Evolutionary conservation across 2,113 vertebrate species (phyloP), one percentile per base, ranked within the genome.

Genomic region (Nothoprocta pentlandii): DNA sequence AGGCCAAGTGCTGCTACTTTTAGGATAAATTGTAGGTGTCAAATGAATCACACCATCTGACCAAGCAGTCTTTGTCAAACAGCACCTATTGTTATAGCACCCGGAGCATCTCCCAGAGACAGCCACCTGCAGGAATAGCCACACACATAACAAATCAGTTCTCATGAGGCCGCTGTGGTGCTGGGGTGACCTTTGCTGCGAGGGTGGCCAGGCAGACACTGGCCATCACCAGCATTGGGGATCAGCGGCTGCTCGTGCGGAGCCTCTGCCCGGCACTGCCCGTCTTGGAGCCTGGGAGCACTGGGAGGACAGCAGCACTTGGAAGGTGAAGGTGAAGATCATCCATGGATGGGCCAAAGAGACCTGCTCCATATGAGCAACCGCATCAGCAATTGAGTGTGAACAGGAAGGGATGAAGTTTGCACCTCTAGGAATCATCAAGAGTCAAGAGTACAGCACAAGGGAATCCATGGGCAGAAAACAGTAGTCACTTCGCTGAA

Each of bases 261-360:
- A 69, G 84, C 53, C 77, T 87, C 49, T 2, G 32, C 42, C 61
- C 19, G 41, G 6, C 36, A 36, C 4, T 11, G 39, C 28, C 10
- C n/a, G 8, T 0, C 46, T 2, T 17, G 1, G 49, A 53, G 20
- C 42, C 53, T 71, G 68, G 0, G 0, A 53, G 66, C 56, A 1
- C n/a, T 0, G 16, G 34, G 77, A 70, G 54, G 22, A 49, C 2
- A 81, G 77, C 34, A 26, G 34, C 3, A 0, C 76, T 30, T 2
- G 0, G 3, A 0, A 68, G 62, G 69, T 89, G 54, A 59, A 54
- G 82, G 42, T 36, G 5, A 85, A 70, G 85, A 80, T 66, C 69
- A 94, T n/a, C 87, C 94, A 92, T 79, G 36, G 93, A 59, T 10
- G 3, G n/a, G 19, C 77, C 86, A 85, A 39, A 64, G 69, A 85